phyloP scores from a whole-genome alignment of 2,113 vertebrate genomes.

The Holacanthus passer region DNA sequence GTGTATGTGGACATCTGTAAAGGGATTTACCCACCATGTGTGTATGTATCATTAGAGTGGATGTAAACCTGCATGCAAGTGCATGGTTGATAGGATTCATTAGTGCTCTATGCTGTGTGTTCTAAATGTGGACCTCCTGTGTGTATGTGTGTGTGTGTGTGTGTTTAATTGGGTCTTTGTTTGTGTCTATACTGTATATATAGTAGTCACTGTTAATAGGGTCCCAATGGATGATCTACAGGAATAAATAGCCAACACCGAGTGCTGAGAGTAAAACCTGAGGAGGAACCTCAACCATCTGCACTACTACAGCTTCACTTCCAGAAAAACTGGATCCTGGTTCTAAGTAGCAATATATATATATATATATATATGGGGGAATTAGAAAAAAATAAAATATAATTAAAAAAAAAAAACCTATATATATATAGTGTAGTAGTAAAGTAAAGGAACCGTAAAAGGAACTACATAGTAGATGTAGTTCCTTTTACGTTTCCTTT shows the following conservation, averaged over 20 bases:
- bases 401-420: no score
- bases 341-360: background rate
- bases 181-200: background rate
- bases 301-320: background rate
- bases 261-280: slow-evolving; percentile 16
- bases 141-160: slow-evolving; percentile 1
- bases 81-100: slow-evolving; percentile 15
- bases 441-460: no score
- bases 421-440: no score
- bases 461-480: no score
- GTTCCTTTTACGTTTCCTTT: no score
- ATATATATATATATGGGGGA: no score
- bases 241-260: slow-evolving; percentile 22
- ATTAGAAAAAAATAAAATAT: no score
- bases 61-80: background rate
- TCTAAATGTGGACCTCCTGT: background rate
- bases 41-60: background rate
- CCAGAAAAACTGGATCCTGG: background rate
- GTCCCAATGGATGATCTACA: slow-evolving; percentile 34
- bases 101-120: background rate
- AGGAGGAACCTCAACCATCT: slow-evolving; percentile 1
- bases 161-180: slow-evolving; percentile 31
- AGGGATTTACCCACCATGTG: background rate
- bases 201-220: slow-evolving; percentile 39
- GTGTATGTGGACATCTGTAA: background rate